These are phyloP conservation scores for Zaprionus gabonicus DNA, from an alignment of 1,140 invertebrate species.

Conservation along the genomic window DNA sequence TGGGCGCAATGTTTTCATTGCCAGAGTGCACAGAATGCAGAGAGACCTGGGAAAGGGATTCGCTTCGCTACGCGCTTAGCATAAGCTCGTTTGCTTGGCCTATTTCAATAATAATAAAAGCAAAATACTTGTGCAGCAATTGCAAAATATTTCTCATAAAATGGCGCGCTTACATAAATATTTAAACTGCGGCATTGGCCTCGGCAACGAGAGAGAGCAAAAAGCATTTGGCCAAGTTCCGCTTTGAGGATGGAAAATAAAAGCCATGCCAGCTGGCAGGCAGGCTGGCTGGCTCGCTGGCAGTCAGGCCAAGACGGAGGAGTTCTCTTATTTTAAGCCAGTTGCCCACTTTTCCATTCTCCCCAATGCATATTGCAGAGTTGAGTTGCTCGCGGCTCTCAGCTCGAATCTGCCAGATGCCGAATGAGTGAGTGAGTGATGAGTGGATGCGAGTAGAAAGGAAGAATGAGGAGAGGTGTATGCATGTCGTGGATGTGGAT, in stretches of 20 bases:
- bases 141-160: constrained; percentile 66
- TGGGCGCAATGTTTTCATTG: constrained; percentile 22
- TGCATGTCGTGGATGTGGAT: not conserved
- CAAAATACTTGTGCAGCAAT: constrained; percentile 49
- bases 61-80: constrained; percentile 31
- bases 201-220: constrained; percentile 19
- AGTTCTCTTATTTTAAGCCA: constrained; percentile 15
- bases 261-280: constrained; percentile 58
- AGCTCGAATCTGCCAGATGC: constrained; percentile 28
- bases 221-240: constrained; percentile 49
- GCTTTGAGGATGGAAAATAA: constrained; percentile 54
- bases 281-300: not conserved
- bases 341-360: not conserved
- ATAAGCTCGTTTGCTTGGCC: constrained; percentile 52
- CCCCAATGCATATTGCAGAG: constrained; percentile 32
- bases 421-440: constrained; percentile 39
- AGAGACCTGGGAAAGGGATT: constrained; percentile 1
- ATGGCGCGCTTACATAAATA: constrained; percentile 70
- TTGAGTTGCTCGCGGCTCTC: constrained; percentile 12
- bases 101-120: constrained; percentile 57
- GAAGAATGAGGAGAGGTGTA: constrained; percentile 1
- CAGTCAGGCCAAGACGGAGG: constrained; percentile 15
- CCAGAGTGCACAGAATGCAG: constrained; percentile 30
- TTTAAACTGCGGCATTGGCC: constrained; percentile 67
- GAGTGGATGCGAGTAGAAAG: constrained; percentile 25